Evolutionary conservation across 2,797 vertebrate genomes (phyloP).

Genomic region (Molossus molossus): DNA sequence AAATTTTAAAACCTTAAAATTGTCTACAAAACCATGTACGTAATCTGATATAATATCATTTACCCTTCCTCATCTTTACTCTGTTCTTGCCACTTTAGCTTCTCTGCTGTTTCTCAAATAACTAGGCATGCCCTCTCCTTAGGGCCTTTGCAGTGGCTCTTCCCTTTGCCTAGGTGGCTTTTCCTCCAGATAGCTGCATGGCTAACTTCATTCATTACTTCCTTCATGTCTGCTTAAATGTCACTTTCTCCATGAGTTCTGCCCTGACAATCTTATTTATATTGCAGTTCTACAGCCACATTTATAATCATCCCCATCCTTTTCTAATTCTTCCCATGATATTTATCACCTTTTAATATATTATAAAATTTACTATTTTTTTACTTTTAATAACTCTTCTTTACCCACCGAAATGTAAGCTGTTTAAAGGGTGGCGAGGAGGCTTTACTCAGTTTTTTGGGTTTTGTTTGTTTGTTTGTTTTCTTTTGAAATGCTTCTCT

Average conservation of each 20-base stretch:
- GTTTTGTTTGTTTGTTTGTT: background rate
- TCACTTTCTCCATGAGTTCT: background rate
- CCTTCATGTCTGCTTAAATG: background rate
- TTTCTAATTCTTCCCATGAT: background rate
- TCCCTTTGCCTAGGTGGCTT: background rate
- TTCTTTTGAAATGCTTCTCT: background rate
- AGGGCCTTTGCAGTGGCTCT: background rate
- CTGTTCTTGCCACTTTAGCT: background rate
- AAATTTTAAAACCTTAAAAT: background rate
- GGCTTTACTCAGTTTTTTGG: background rate
- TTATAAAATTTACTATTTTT: background rate
- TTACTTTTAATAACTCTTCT: background rate
- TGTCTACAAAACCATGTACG: background rate
- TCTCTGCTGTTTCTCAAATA: slow-evolving; percentile 2
- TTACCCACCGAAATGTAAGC: background rate
- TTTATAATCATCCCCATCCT: background rate
- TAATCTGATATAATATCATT: background rate
- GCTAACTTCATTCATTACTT: background rate
- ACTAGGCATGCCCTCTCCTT: background rate
- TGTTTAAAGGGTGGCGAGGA: background rate
- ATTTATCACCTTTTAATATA: background rate
- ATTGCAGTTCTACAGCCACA: background rate
- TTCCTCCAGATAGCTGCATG: background rate
- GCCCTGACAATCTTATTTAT: background rate
- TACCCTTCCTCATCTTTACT: background rate